These are phyloP conservation scores for Heliconius charithonia DNA, from an alignment of 2,888 invertebrate species.

Conservation along the genomic window DNA sequence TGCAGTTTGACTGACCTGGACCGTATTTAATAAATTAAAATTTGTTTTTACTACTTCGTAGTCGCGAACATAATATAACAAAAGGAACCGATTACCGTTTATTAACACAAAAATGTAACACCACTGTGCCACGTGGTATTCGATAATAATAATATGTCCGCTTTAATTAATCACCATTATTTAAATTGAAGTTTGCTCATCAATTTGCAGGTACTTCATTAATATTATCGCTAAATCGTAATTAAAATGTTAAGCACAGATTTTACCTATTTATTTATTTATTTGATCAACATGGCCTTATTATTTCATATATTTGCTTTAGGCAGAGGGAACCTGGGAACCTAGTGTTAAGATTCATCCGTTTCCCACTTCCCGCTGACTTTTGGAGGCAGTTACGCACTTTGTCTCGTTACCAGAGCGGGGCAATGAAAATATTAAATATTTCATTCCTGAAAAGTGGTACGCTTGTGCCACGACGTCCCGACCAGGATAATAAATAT, in stretches of 20 bases:
- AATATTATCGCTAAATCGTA: conserved; percentile 12
- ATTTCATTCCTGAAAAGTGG: no score
- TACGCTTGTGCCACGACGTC: no score
- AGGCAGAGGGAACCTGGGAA: neutral
- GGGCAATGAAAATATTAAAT: no score
- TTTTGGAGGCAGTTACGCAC: neutral
- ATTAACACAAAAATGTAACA: neutral
- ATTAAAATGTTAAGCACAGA: conserved; percentile 19
- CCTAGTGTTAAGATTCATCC: neutral
- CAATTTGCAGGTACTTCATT: conserved; percentile 25
- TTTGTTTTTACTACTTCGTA: no score
- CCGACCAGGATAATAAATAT: no score
- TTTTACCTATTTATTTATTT: conserved; percentile 14
- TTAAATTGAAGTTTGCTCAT: conserved; percentile 21
- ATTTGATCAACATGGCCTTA: neutral
- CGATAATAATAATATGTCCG: neutral
- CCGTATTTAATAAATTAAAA: neutral
- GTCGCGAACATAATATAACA: neutral
- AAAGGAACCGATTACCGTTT: neutral
- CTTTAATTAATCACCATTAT: conserved; percentile 9
- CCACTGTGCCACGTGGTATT: neutral
- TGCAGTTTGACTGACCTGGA: neutral
- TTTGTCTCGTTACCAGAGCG: no score
- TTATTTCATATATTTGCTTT: neutral
- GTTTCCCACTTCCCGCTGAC: neutral